Base-by-base conservation (phyloP, 1,140 invertebrate species). In the Adoxophyes honmai region DNA sequence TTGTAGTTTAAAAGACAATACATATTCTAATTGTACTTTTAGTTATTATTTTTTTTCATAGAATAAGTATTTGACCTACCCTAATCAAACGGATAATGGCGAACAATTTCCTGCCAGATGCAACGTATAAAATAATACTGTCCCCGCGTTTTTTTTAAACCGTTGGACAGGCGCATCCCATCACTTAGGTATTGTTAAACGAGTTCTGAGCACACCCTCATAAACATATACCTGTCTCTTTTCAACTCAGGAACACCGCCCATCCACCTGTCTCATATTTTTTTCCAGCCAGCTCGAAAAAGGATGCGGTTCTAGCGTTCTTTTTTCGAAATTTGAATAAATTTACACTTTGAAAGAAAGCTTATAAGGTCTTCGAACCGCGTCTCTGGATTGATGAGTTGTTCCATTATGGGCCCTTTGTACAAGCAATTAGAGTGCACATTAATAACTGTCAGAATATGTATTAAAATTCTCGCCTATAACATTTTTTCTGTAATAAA, bases 271-370 rank as follows among this genome's bases (percentile, higher is more conserved):
- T 52, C 34, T 52, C 33, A n/a, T 13, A 36, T 52, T 34, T 52
- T 36, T 34, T 16, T 15, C 14, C 51, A 28, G 13, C 51, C 28
- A 36, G 11, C 13, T 18, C 36, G 52, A 55, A 37, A 72, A 68
- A 77, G 71, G 66, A 70, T 70, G 62, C 60, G 62, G 62, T 61
- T 65, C 62, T 70, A 64, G 55, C 64, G 51, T 67, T 66, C 64
- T 57, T 78, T 81, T 78, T 77, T 73, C 66, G 57, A 73, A 78
- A 78, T 80, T 81, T 78, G 70, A 81, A 81, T 81, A 81, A 78
- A 81, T 81, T 81, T 81, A 75, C 78, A 78, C 75, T 77, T 78
- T 77, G 68, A 78, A 74, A 73, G 72, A 63, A 77, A 65, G 64
- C 59, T 68, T 61, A 61, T 44, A 60, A 64, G 75, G 73, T 73